Conservation (phyloP, 2,888 invertebrate genomes). For the Gonocerus acuteangulatus region DNA sequence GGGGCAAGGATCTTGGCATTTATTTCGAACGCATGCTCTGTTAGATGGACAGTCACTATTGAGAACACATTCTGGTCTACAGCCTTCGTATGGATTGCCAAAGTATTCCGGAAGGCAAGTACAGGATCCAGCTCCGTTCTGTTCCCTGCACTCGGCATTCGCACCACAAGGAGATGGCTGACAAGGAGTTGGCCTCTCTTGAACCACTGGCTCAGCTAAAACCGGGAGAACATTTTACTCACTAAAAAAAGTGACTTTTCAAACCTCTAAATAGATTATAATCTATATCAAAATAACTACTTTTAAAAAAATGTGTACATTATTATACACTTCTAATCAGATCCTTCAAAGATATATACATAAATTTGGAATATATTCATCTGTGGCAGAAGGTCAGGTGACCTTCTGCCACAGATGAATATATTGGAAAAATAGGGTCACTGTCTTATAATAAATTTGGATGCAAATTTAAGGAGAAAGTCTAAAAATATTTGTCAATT, state of each 20-base stretch:
- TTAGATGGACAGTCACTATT: constrained; percentile 59
- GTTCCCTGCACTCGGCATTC: constrained; percentile 64
- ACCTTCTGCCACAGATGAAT: too few relatives aligned
- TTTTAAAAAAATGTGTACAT: too few relatives aligned
- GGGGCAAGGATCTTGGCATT: constrained; percentile 61
- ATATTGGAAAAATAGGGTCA: too few relatives aligned
- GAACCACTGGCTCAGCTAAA: constrained; percentile 38
- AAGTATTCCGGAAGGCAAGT: constrained; percentile 61
- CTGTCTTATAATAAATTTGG: too few relatives aligned
- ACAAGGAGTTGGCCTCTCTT: constrained; percentile 51
- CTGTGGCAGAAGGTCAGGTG: too few relatives aligned
- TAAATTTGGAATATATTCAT: too few relatives aligned
- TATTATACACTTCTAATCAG: too few relatives aligned
- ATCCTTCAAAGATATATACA: too few relatives aligned
- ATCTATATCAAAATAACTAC: background rate
- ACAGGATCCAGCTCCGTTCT: constrained; percentile 65
- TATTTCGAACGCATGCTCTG: constrained; percentile 56
- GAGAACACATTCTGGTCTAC: constrained; percentile 56
- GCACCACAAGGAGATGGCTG: constrained; percentile 62
- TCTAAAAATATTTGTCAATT: too few relatives aligned
- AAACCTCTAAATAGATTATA: background rate
- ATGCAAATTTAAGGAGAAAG: too few relatives aligned
- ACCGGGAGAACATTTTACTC: background rate
- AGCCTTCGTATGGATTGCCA: constrained; percentile 65
- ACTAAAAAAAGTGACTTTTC: background rate